phyloP scores from a whole-genome alignment of 2,113 vertebrate species.

The Carollia perspicillata region DNA sequence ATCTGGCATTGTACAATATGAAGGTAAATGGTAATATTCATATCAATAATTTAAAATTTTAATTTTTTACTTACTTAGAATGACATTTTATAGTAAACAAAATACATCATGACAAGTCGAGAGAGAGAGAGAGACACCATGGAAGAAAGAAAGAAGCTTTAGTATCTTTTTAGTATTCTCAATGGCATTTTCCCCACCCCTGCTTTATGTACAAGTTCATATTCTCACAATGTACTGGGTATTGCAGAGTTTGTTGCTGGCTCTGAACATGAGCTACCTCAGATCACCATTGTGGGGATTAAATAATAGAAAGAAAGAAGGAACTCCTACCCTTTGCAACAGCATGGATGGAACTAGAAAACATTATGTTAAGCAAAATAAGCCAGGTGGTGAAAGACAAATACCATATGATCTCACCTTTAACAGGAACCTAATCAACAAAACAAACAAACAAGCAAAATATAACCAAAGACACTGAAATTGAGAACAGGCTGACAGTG shows the following conservation, averaged over 20 bases:
- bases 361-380: too few relatives aligned
- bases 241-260: not conserved
- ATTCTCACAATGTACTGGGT: not conserved
- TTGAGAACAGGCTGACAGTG: too few relatives aligned
- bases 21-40: not conserved
- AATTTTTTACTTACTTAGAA: not conserved
- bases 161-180: not conserved
- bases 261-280: not conserved
- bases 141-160: not conserved
- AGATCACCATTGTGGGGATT: not conserved
- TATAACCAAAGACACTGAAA: too few relatives aligned
- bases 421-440: too few relatives aligned
- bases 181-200: not conserved
- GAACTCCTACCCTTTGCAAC: too few relatives aligned
- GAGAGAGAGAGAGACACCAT: not conserved
- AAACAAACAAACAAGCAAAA: too few relatives aligned
- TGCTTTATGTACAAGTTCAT: not conserved
- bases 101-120: not conserved
- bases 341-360: too few relatives aligned
- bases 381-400: too few relatives aligned
- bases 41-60: not conserved
- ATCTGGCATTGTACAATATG: not conserved
- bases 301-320: not conserved
- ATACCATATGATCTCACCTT: too few relatives aligned
- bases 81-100: not conserved